Conservation (phyloP, 2,797 vertebrate species). For the Psittacula derbiana region DNA sequence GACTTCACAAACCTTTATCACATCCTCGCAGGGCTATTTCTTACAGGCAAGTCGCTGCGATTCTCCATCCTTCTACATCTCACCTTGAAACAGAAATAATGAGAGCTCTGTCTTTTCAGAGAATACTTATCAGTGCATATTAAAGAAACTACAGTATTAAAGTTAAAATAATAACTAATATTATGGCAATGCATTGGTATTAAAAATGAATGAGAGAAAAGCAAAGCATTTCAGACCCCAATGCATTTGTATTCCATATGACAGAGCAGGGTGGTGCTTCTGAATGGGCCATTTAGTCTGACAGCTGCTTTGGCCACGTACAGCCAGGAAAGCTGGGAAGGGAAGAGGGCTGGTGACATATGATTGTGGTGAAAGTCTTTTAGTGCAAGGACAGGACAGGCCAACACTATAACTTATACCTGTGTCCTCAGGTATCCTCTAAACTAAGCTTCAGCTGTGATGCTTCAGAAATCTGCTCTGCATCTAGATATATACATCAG, state of each 20-base stretch:
- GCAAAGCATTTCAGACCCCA: not conserved
- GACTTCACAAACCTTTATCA: not conserved
- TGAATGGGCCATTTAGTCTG: rapidly evolving
- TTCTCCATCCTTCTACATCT: not conserved
- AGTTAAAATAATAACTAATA: not conserved
- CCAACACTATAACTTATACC: not conserved
- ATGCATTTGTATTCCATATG: not conserved
- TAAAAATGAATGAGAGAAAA: not conserved
- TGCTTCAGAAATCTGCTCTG: not conserved
- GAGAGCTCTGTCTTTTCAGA: not conserved
- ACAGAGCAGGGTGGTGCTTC: not conserved
- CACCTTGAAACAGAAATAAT: not conserved
- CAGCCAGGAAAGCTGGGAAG: not conserved
- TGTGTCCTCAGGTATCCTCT: not conserved
- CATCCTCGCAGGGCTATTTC: not conserved
- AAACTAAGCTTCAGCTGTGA: not conserved
- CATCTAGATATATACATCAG: not conserved
- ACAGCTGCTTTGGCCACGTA: not conserved
- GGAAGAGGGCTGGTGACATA: not conserved
- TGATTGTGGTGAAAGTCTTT: not conserved
- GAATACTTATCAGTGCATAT: not conserved
- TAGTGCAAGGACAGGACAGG: not conserved
- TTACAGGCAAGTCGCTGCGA: not conserved
- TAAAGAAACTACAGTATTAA: not conserved
- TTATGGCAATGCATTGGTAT: not conserved